Evolutionary conservation across 2,888 invertebrate genomes (phyloP).

Genomic region (Eilema sororculum): DNA sequence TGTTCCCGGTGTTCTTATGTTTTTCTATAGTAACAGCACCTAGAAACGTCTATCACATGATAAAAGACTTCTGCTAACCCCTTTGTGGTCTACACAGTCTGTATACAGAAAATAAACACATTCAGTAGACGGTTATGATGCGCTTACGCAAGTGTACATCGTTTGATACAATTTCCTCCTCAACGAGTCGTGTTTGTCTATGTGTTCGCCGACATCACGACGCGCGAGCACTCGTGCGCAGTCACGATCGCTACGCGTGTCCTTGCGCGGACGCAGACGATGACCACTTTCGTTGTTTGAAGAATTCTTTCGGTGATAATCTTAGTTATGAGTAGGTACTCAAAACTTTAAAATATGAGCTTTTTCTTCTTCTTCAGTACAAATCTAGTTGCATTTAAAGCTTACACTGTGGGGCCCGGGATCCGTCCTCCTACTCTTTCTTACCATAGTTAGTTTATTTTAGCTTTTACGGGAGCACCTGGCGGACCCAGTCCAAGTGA

Average conservation of each 20-base stretch:
- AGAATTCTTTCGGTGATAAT: neutral
- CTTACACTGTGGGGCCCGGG: too few relatives aligned
- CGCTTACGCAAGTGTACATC: constrained; percentile 28
- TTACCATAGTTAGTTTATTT: too few relatives aligned
- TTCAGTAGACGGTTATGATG: constrained; percentile 4
- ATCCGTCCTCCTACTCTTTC: too few relatives aligned
- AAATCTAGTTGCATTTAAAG: neutral
- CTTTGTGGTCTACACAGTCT: neutral
- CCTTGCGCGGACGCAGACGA: constrained; percentile 42
- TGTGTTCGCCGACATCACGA: constrained; percentile 55
- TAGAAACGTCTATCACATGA: neutral
- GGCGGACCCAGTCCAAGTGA: too few relatives aligned
- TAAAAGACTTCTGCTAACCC: neutral
- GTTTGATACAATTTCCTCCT: constrained; percentile 36
- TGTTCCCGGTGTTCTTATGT: neutral
- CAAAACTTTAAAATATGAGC: neutral
- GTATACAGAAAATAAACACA: neutral
- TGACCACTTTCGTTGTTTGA: constrained; percentile 44
- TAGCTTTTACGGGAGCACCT: too few relatives aligned
- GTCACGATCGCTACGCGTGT: constrained; percentile 53
- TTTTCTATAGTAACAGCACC: neutral
- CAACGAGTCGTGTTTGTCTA: constrained; percentile 45
- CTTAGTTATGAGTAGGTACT: neutral
- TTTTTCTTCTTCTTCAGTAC: neutral
- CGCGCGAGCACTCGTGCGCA: constrained; percentile 7